A percentile compares a stretch with the other conserved stretches of the same genome.
phyloP scores from a whole-genome alignment of 2,888 invertebrate genomes.

The Atherix ibis region DNA sequence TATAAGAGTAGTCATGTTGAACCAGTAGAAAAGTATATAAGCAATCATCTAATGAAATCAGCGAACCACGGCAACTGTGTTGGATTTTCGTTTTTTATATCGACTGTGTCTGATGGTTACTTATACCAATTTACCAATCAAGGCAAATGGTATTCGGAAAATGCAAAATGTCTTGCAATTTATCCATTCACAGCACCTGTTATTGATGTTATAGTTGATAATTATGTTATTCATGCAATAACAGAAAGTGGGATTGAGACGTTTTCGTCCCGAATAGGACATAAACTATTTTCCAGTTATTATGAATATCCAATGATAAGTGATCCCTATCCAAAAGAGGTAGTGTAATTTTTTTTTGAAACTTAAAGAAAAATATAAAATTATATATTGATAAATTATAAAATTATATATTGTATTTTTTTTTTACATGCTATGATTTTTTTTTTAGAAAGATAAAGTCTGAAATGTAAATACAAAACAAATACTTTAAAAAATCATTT shows the following conservation, averaged over 20 bases:
- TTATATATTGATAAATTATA: too few relatives aligned
- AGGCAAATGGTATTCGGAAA: conserved; percentile 32
- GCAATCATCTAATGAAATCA: conserved; percentile 33
- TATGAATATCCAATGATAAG: conserved; percentile 30
- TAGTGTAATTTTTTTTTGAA: too few relatives aligned
- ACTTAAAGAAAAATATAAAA: too few relatives aligned
- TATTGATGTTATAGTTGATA: conserved; percentile 46
- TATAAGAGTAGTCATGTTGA: conserved; percentile 18
- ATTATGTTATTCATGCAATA: conserved; percentile 53
- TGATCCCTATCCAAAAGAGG: conserved; percentile 25
- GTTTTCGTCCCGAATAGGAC: conserved; percentile 51
- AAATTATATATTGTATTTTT: too few relatives aligned
- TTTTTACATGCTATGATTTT: too few relatives aligned
- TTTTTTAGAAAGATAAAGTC: too few relatives aligned
- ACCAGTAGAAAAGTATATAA: too few relatives aligned
- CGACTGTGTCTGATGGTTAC: conserved; percentile 52
- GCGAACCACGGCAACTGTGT: conserved; percentile 38
- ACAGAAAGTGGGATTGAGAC: conserved; percentile 62
- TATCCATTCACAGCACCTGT: conserved; percentile 61
- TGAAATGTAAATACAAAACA: too few relatives aligned
- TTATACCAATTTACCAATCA: conserved; percentile 48
- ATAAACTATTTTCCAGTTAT: conserved; percentile 38
- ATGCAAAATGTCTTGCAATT: conserved; percentile 40
- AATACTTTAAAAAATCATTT: too few relatives aligned
- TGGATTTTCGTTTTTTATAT: conserved; percentile 46